phyloP scores from a whole-genome alignment of 2,797 vertebrate species.

The Girardinus metallicus region DNA sequence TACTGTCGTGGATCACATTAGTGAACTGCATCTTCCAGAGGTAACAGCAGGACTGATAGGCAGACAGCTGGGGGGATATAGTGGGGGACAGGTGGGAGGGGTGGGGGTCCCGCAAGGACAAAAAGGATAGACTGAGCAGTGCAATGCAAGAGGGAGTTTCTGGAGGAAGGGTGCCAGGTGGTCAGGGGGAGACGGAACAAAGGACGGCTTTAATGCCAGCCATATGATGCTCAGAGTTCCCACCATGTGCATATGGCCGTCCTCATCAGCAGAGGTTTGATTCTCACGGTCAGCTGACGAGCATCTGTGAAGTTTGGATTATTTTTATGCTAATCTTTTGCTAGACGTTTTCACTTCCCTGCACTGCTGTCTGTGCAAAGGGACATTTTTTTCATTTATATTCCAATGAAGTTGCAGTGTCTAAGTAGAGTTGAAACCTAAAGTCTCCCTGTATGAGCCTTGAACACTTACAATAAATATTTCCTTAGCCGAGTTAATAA shows the following conservation, averaged over 20 bases:
- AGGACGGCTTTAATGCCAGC: conserved; percentile 71
- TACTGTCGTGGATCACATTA: conserved; percentile 53
- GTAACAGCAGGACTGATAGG: conserved; percentile 68
- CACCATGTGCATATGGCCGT: conserved; percentile 69
- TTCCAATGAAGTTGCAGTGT: conserved; percentile 35
- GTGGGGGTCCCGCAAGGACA: conserved; percentile 44
- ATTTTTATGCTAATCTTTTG: conserved; percentile 24
- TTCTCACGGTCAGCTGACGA: conserved; percentile 74
- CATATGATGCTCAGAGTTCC: conserved; percentile 75
- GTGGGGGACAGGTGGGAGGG: conserved; percentile 75
- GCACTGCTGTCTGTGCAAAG: not conserved
- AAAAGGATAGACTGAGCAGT: conserved; percentile 63
- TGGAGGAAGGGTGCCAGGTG: conserved; percentile 81
- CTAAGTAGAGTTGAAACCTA: not conserved
- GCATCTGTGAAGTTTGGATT: conserved; percentile 66
- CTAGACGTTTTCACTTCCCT: not conserved
- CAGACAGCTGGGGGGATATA: conserved; percentile 76
- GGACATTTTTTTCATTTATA: not conserved
- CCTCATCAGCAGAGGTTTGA: conserved; percentile 44
- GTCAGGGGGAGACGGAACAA: conserved; percentile 75
- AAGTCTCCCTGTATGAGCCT: conserved; percentile 42
- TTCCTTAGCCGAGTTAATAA: conserved; percentile 41
- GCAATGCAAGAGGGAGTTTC: conserved; percentile 82
- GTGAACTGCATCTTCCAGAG: conserved; percentile 56
- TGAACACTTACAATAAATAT: conserved; percentile 27